These are phyloP conservation scores for Myiotriccus ornatus DNA, from an alignment of 2,797 vertebrate species.

Conservation along the genomic window DNA sequence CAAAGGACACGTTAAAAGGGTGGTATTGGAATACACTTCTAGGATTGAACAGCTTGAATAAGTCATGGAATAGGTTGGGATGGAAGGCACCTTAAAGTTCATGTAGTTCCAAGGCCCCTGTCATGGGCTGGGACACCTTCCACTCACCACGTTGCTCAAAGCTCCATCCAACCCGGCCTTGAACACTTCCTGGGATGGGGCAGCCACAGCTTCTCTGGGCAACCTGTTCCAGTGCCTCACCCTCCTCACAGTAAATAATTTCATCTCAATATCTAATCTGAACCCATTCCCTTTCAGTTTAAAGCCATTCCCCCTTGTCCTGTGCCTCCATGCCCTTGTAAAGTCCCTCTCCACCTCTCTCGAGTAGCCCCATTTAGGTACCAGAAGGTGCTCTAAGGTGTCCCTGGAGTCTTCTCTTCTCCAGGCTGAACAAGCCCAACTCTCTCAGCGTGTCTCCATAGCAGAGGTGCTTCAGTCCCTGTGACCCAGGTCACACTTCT, in stretches of 20 bases:
- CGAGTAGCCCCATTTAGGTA: neutral
- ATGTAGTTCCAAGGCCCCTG: neutral
- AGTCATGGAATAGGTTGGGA: neutral
- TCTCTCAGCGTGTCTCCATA: rapidly evolving
- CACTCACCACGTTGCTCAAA: neutral
- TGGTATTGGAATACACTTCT: neutral
- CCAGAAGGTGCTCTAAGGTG: neutral
- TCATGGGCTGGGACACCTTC: neutral
- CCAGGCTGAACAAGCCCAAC: rapidly evolving
- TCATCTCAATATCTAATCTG: neutral
- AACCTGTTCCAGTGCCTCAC: neutral
- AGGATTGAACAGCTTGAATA: neutral
- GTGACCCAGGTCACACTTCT: neutral
- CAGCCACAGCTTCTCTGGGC: too few relatives aligned
- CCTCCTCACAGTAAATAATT: neutral
- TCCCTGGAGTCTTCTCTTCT: neutral
- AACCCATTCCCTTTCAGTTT: neutral
- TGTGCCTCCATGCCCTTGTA: neutral
- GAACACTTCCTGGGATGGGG: too few relatives aligned
- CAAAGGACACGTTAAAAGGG: neutral
- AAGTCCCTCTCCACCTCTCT: neutral
- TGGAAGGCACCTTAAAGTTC: too few relatives aligned
- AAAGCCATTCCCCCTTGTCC: neutral
- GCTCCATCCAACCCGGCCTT: neutral
- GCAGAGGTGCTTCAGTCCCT: neutral